A percentile compares a stretch with the other conserved stretches of the same genome.
Conservation (phyloP, 2,888 invertebrate genomes). For the Copidosoma aretas region DNA sequence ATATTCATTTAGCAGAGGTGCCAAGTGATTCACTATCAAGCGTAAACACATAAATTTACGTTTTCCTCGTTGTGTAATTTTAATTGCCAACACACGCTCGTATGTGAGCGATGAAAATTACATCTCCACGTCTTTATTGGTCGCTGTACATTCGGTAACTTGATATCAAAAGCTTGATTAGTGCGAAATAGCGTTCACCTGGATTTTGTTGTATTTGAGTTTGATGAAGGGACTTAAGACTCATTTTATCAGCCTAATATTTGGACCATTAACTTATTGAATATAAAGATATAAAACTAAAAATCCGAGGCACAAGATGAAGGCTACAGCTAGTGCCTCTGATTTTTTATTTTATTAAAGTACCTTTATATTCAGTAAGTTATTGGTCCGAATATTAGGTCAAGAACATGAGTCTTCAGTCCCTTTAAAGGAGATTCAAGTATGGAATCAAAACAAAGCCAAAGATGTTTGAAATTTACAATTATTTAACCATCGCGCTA, state of each 20-base stretch:
- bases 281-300: too few species aligned
- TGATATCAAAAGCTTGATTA: neutral
- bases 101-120: slow-evolving; percentile 2
- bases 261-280: too few species aligned
- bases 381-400: too few species aligned
- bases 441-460: neutral
- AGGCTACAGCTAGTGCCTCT: too few species aligned
- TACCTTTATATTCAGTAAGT: too few species aligned
- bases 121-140: slow-evolving; percentile 1
- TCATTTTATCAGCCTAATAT: too few species aligned
- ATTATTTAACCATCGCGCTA: too few species aligned
- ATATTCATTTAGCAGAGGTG: slow-evolving; percentile 46
- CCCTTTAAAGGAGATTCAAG: neutral
- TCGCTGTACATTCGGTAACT: slow-evolving; percentile 1
- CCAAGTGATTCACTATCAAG: slow-evolving; percentile 53
- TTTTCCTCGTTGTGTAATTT: slow-evolving; percentile 30
- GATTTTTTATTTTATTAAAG: too few species aligned
- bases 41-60: slow-evolving; percentile 34
- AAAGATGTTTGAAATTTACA: neutral
- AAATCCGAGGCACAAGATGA: too few species aligned
- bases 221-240: too few species aligned
- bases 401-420: too few species aligned
- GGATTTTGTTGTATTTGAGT: neutral
- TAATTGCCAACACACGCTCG: neutral
- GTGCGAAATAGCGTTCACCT: too few species aligned